phyloP scores from a whole-genome alignment of 2,113 vertebrate genomes.

The Trachemys scripta region DNA sequence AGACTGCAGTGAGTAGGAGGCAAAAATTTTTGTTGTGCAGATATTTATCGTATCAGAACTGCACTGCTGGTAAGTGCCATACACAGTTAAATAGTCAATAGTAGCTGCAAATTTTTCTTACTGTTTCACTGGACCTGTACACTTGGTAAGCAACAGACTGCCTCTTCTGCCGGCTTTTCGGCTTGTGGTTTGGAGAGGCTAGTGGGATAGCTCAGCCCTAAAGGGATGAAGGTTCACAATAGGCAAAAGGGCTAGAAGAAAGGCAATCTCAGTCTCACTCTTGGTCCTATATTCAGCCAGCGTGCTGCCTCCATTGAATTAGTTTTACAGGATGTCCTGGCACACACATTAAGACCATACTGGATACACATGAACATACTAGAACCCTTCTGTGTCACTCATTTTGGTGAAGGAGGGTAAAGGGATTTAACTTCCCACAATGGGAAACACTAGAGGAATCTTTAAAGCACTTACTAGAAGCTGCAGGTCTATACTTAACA shows the following conservation, averaged over 20 bases:
- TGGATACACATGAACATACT: background rate
- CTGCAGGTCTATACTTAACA: background rate
- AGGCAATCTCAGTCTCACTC: background rate
- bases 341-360: background rate
- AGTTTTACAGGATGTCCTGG: too few species aligned
- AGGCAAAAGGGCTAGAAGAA: background rate
- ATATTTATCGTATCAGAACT: background rate
- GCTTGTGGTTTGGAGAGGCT: background rate
- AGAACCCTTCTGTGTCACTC: background rate
- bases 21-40: background rate
- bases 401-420: background rate
- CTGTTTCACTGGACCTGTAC: background rate
- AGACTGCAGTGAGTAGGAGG: background rate
- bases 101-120: too few species aligned
- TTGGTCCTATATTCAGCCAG: background rate
- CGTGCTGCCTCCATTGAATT: background rate
- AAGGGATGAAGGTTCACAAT: background rate
- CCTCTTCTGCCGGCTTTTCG: accelerated
- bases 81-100: background rate
- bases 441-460: background rate
- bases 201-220: background rate
- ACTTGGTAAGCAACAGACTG: accelerated
- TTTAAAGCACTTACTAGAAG: background rate
- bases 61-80: background rate
- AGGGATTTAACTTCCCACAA: background rate